phyloP scores from a whole-genome alignment of 1,140 invertebrate species.

The Pteromalus puparum region DNA sequence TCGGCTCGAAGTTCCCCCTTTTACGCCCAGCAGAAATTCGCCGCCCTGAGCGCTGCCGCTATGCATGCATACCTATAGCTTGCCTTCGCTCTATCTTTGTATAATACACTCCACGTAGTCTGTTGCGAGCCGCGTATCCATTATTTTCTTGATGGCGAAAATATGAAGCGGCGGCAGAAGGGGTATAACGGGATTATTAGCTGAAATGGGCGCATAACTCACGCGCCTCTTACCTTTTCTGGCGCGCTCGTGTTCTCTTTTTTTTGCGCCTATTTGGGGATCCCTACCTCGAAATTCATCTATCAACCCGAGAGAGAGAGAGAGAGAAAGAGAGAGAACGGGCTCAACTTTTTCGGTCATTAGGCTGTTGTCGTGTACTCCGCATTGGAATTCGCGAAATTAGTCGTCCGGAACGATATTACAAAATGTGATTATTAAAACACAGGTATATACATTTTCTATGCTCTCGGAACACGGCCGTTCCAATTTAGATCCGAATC shows the following conservation, averaged over 20 bases:
- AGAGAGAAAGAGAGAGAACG: too few species aligned
- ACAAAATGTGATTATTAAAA: too few species aligned
- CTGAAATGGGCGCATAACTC: constrained; percentile 64
- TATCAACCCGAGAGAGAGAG: background rate
- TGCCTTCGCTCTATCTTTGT: background rate
- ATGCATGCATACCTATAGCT: background rate
- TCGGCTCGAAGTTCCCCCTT: constrained; percentile 57
- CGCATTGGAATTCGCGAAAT: background rate
- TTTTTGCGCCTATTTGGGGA: background rate
- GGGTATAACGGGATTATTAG: constrained; percentile 67
- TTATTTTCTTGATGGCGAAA: constrained; percentile 60
- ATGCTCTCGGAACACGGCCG: background rate
- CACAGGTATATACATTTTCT: too few species aligned
- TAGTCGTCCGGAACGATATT: too few species aligned
- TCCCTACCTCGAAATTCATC: constrained; percentile 18
- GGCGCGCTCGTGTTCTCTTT: background rate
- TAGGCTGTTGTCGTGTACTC: too few species aligned
- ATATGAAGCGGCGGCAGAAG: constrained; percentile 22
- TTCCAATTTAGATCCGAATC: constrained; percentile 43
- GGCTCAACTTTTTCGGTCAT: background rate
- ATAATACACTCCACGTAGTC: background rate
- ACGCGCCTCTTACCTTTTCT: constrained; percentile 42
- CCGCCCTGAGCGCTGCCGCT: constrained; percentile 58
- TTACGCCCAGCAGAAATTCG: constrained; percentile 18
- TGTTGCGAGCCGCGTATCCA: constrained; percentile 56